Evolutionary conservation across 2,888 invertebrate species (phyloP).

Genomic region (Cryptocephalus moraei): DNA sequence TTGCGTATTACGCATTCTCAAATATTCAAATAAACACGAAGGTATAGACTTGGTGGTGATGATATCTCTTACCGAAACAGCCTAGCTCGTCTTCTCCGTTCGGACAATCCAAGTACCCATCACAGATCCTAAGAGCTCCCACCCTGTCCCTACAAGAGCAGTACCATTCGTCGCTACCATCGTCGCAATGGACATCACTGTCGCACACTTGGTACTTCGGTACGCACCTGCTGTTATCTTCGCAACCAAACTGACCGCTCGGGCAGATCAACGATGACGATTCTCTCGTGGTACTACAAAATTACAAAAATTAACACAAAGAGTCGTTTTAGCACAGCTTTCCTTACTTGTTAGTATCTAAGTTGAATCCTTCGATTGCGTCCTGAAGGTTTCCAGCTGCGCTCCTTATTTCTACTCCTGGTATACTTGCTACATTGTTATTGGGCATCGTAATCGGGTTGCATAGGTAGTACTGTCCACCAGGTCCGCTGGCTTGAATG

Average conservation of each 20-base stretch:
- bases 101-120: slow-evolving; percentile 76
- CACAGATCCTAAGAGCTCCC: slow-evolving; percentile 56
- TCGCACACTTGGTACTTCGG: slow-evolving; percentile 56
- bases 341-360: no score
- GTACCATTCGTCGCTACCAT: slow-evolving; percentile 65
- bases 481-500: slow-evolving; percentile 22
- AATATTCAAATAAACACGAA: no score
- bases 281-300: slow-evolving; percentile 23
- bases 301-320: not conserved
- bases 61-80: slow-evolving; percentile 53
- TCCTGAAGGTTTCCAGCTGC: slow-evolving; percentile 22
- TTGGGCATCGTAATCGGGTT: slow-evolving; percentile 27
- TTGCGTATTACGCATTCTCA: no score
- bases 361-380: slow-evolving; percentile 10
- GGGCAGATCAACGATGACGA: slow-evolving; percentile 25
- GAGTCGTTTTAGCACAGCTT: not conserved
- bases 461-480: slow-evolving; percentile 33
- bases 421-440: slow-evolving; percentile 21
- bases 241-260: slow-evolving; percentile 28
- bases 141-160: slow-evolving; percentile 68
- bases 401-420: slow-evolving; percentile 30
- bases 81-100: slow-evolving; percentile 71
- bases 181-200: slow-evolving; percentile 60
- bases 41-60: not conserved
- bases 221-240: slow-evolving; percentile 43